Conservation (phyloP, 2,113 vertebrate genomes). For the Melanocharis versteri region DNA sequence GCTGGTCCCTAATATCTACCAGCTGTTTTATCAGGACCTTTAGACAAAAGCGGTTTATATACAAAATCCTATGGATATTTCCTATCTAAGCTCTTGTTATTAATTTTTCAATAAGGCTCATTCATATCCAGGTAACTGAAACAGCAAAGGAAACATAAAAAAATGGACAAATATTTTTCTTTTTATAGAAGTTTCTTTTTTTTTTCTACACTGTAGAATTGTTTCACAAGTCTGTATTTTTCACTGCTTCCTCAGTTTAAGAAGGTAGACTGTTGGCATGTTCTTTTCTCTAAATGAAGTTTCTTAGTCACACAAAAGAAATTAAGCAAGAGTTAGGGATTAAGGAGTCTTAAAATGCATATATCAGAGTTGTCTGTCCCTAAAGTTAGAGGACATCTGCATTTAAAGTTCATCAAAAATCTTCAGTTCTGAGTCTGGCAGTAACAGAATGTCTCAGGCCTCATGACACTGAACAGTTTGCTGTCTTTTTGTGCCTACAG, state of each 20-base stretch:
- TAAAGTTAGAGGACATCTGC: background rate
- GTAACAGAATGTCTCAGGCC: background rate
- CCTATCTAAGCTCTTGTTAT: conserved; percentile 43
- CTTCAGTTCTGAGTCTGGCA: background rate
- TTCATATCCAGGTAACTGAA: conserved; percentile 42
- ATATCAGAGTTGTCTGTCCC: background rate
- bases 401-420: background rate
- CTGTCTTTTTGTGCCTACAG: background rate
- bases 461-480: background rate
- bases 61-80: conserved; percentile 55
- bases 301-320: background rate
- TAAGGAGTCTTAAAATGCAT: background rate
- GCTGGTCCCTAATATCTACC: conserved; percentile 37
- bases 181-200: background rate
- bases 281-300: background rate
- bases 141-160: conserved; percentile 29
- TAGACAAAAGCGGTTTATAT: conserved; percentile 11
- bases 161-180: background rate
- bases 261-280: background rate
- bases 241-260: background rate
- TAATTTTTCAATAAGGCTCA: conserved; percentile 51
- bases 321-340: background rate
- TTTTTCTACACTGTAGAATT: background rate
- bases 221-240: background rate
- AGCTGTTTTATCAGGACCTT: conserved; percentile 50